Conservation (phyloP, 2,888 invertebrate genomes). For the Gymnosoma rotundatum region DNA sequence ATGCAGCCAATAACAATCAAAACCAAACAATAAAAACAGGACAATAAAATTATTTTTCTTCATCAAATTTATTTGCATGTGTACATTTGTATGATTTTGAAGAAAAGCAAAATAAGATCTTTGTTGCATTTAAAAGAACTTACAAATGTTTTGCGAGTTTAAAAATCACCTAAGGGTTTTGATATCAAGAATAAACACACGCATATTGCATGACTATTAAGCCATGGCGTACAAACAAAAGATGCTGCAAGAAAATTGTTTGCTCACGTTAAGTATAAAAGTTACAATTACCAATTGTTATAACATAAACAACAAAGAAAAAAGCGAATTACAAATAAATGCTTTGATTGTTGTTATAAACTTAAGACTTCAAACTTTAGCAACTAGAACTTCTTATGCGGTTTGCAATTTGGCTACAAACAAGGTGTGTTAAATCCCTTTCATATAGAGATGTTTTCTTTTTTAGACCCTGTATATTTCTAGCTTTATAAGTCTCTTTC, state of each 20-base stretch:
- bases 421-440: slow-evolving; percentile 65
- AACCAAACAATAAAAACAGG: slow-evolving; percentile 11
- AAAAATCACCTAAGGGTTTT: slow-evolving; percentile 55
- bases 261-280: slow-evolving; percentile 22
- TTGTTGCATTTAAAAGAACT: slow-evolving; percentile 33
- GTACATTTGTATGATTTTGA: slow-evolving; percentile 1
- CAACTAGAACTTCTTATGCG: slow-evolving; percentile 3
- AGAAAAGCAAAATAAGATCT: slow-evolving; percentile 16
- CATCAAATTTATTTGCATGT: slow-evolving; percentile 6
- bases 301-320: slow-evolving; percentile 7
- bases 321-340: slow-evolving; percentile 61
- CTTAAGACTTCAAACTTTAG: slow-evolving; percentile 38
- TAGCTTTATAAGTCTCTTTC: slow-evolving; percentile 17
- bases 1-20: slow-evolving; percentile 39
- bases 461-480: not conserved
- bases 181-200: slow-evolving; percentile 3
- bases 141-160: slow-evolving; percentile 12
- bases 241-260: slow-evolving; percentile 31
- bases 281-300: slow-evolving; percentile 46
- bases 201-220: not conserved
- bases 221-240: not conserved
- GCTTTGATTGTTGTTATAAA: slow-evolving; percentile 65
- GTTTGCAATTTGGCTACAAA: slow-evolving; percentile 21
- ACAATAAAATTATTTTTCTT: slow-evolving; percentile 11
- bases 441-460: slow-evolving; percentile 35